Evolutionary conservation across 30 jellyfish, hydroid and myxozoan genomes (phyloP).

Genomic region (Turritopsis rubra): DNA sequence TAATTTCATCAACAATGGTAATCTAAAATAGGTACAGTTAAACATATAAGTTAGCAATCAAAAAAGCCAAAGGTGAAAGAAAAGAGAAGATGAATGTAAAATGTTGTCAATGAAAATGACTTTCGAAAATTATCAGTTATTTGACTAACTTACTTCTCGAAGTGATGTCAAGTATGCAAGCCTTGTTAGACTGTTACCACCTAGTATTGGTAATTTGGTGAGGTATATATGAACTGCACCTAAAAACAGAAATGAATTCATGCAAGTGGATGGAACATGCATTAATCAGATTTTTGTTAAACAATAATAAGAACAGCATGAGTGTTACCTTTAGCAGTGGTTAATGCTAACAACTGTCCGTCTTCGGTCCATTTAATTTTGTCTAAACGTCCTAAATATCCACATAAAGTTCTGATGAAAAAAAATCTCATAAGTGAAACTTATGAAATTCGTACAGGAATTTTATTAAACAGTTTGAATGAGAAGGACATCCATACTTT

Average conservation of each 20-base stretch:
- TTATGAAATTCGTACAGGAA: too few relatives aligned
- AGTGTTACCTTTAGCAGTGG: conserved; percentile 67
- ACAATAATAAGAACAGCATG: too few relatives aligned
- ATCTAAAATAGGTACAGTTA: neutral
- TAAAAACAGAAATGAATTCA: conserved; percentile 4
- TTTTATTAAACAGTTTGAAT: too few relatives aligned
- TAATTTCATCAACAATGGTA: conserved; percentile 20
- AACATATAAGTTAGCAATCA: too few relatives aligned
- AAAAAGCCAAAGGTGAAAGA: neutral
- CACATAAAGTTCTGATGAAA: too few relatives aligned
- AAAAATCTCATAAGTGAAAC: too few relatives aligned
- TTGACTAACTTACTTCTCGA: conserved; percentile 57
- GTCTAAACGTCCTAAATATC: conserved; percentile 48
- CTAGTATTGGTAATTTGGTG: conserved; percentile 85
- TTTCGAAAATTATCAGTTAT: neutral
- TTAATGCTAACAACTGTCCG: conserved; percentile 87
- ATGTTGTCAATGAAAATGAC: too few relatives aligned
- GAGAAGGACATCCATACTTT: neutral
- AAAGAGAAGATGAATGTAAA: too few relatives aligned
- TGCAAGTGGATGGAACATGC: neutral
- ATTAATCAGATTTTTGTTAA: neutral
- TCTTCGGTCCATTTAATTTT: conserved; percentile 89
- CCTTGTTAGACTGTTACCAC: conserved; percentile 64
- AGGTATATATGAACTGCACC: conserved; percentile 93
- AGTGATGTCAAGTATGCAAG: conserved; percentile 87